A percentile compares a stretch with the other conserved stretches of the same genome.
These are phyloP conservation scores for Silurus lanzhouensis DNA, from an alignment of 2,797 vertebrate species.

Conservation along the genomic window DNA sequence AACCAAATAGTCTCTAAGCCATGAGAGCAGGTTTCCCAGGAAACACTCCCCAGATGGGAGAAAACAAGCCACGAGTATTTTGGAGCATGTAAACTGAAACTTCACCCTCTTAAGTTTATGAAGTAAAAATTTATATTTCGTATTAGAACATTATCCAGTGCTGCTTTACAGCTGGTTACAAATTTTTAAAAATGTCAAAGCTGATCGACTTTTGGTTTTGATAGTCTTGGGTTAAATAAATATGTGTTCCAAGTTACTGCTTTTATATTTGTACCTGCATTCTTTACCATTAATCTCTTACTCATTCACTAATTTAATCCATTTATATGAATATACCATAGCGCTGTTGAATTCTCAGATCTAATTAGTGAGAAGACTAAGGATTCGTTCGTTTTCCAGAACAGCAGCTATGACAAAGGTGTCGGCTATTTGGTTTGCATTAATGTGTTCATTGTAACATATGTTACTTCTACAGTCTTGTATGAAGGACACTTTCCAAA, in stretches of 20 bases:
- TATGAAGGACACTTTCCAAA: background rate
- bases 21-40: slow-evolving; percentile 36
- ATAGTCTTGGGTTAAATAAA: background rate
- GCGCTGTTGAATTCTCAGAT: background rate
- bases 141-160: background rate
- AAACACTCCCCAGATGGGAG: slow-evolving; percentile 39
- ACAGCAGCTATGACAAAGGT: background rate
- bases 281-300: background rate
- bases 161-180: background rate
- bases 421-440: background rate
- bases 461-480: background rate
- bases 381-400: background rate
- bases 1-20: slow-evolving; percentile 20
- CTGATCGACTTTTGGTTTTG: background rate
- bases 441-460: background rate
- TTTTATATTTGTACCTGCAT: background rate
- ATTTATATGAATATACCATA: background rate
- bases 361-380: background rate
- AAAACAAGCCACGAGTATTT: slow-evolving; percentile 9
- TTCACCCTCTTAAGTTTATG: background rate
- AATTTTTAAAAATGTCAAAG: background rate
- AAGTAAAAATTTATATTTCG: background rate
- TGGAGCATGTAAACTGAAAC: background rate
- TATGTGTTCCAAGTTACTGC: background rate
- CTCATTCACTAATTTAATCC: background rate